Percentiles rank a stretch among this genome's conserved stretches.
phyloP scores from a whole-genome alignment of 2,113 vertebrate genomes.

The Martes martes region DNA sequence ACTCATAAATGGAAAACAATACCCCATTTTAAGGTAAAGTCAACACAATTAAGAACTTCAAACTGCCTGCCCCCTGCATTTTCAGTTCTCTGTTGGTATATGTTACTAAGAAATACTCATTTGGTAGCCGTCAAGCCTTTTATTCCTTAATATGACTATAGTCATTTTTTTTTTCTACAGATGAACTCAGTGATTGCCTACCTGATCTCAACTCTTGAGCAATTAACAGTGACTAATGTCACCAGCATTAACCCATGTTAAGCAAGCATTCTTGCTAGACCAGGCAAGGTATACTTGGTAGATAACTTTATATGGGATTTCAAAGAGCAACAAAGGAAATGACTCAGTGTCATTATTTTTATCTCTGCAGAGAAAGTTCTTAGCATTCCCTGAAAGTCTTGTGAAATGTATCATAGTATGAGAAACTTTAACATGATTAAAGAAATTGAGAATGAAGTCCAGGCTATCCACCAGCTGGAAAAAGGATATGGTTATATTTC shows the following conservation, averaged over 20 bases:
- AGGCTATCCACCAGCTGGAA: background rate
- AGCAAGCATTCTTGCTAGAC: background rate
- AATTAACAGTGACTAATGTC: slow-evolving; percentile 62
- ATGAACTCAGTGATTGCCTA: slow-evolving; percentile 66
- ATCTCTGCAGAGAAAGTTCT: slow-evolving; percentile 40
- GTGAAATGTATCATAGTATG: background rate
- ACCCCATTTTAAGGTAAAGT: background rate
- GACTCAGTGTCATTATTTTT: slow-evolving; percentile 63
- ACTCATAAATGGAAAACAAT: background rate
- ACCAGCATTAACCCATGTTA: background rate
- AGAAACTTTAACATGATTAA: slow-evolving; percentile 40
- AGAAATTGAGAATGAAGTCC: slow-evolving; percentile 32
- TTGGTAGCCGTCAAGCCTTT: background rate
- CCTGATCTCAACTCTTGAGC: slow-evolving; percentile 62
- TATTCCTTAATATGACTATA: slow-evolving; percentile 39
- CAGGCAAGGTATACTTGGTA: slow-evolving; percentile 31
- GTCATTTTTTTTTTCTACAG: slow-evolving; percentile 44
- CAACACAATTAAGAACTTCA: background rate
- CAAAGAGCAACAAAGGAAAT: slow-evolving; percentile 59
- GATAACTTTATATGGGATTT: slow-evolving; percentile 71
- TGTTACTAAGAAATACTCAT: background rate
- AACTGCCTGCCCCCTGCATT: background rate
- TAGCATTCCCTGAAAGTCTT: slow-evolving; percentile 33
- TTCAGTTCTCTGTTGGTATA: background rate
- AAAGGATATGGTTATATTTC: slow-evolving; percentile 2